These are phyloP conservation scores for Enteromius thamalakanensis DNA, from an alignment of 2,797 vertebrate species.

Conservation along the genomic window DNA sequence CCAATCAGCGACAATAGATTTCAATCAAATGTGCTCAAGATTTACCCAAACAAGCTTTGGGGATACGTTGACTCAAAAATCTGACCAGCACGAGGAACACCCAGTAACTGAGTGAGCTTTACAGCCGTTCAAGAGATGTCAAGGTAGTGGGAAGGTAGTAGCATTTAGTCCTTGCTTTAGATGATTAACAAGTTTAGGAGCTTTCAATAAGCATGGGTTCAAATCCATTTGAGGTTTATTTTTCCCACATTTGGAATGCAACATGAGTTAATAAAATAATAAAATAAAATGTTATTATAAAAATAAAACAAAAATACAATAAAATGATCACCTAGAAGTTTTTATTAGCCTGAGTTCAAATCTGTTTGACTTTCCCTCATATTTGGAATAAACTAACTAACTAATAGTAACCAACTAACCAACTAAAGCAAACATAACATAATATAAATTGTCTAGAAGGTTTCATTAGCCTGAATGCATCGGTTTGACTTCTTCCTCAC, in stretches of 20 bases:
- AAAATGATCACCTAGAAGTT: neutral
- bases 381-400: neutral
- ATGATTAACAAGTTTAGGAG: neutral
- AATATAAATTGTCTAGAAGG: neutral
- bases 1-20: constrained; percentile 57
- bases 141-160: neutral
- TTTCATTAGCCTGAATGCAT: neutral
- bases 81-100: neutral
- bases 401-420: no score
- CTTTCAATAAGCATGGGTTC: neutral
- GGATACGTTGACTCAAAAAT: constrained; percentile 19
- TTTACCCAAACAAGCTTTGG: neutral
- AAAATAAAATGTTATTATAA: no score
- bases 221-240: neutral
- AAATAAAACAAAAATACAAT: neutral
- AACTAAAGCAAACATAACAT: no score
- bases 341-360: neutral
- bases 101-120: neutral
- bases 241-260: neutral
- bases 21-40: constrained; percentile 46
- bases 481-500: no score
- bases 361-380: no score
- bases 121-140: neutral
- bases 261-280: neutral
- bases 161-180: neutral